A percentile compares a stretch with the other conserved stretches of the same genome.
Evolutionary conservation across 2,113 vertebrate species (phyloP).

Genomic region (Gila orcuttii): DNA sequence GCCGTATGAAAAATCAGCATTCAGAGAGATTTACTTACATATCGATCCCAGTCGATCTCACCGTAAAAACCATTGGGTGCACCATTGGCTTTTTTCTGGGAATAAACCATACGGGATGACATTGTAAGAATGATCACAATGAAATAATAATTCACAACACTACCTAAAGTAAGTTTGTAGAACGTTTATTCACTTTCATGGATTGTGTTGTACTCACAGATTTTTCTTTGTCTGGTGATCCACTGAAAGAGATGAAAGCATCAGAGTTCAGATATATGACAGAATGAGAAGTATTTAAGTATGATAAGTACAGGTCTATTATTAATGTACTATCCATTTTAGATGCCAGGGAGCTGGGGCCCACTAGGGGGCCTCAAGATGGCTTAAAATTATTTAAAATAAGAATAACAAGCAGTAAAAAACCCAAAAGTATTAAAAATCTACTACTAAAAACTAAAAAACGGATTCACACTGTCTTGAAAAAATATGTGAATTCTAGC

Average conservation of each 20-base stretch:
- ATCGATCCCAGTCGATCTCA: conserved; percentile 99
- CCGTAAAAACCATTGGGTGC: conserved; percentile 97
- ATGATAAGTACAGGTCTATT: neutral
- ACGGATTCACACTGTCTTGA: neutral
- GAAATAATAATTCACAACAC: neutral
- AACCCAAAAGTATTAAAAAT: neutral
- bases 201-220: conserved; percentile 79
- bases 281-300: neutral
- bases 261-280: neutral
- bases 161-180: neutral
- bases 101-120: conserved; percentile 7
- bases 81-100: conserved; percentile 93
- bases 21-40: conserved; percentile 80
- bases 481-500: neutral
- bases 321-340: neutral
- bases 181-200: neutral
- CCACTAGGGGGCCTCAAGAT: no score
- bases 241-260: conserved; percentile 76
- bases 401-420: neutral
- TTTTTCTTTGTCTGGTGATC: conserved; percentile 94
- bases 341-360: no score
- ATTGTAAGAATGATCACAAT: neutral
- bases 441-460: neutral
- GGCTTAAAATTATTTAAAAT: neutral
- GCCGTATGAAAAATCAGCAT: neutral